Conservation (phyloP, 2,113 vertebrate genomes). For the Struthidea cinerea region DNA sequence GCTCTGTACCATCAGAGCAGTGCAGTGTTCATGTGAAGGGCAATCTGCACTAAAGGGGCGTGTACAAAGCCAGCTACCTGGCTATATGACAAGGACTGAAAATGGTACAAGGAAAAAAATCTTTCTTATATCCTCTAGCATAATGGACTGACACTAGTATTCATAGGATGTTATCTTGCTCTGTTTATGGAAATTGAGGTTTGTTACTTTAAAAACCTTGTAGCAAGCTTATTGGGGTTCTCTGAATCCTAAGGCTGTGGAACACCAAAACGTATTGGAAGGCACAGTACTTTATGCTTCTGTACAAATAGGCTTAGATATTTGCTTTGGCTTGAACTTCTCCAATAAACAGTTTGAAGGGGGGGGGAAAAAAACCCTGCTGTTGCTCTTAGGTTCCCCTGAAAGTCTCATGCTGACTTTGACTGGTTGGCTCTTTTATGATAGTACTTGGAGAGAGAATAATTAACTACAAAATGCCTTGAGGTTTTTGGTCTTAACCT, state of each 20-base stretch:
- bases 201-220: neutral
- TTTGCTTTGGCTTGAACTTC: neutral
- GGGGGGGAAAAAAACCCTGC: rapidly evolving
- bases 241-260: neutral
- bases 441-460: neutral
- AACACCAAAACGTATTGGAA: neutral
- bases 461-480: neutral
- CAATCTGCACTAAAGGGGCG: neutral
- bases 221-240: neutral
- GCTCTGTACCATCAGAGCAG: neutral
- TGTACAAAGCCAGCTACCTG: neutral
- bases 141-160: neutral
- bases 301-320: neutral
- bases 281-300: neutral
- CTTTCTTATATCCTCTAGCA: neutral
- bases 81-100: neutral
- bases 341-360: neutral
- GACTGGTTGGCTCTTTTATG: neutral
- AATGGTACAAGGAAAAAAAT: neutral
- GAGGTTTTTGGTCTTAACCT: neutral
- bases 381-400: neutral
- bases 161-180: neutral
- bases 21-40: neutral
- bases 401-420: neutral
- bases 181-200: neutral